phyloP scores from a whole-genome alignment of 2,113 vertebrate species.

The Tonatia bakeri region DNA sequence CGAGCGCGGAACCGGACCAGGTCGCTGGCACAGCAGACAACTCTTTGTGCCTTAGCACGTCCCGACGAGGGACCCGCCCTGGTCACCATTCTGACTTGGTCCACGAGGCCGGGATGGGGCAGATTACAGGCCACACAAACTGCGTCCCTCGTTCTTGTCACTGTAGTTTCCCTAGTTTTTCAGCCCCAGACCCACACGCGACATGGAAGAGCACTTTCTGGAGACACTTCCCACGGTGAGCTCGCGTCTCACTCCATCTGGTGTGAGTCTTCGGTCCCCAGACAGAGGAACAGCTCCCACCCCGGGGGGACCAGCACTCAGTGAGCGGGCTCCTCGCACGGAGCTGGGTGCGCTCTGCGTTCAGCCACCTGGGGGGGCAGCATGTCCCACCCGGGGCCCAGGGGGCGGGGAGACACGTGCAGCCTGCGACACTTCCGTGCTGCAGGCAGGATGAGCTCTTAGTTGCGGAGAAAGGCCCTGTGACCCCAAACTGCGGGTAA shows the following conservation, averaged over 20 bases:
- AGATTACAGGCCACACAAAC: rapidly evolving
- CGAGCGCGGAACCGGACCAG: not conserved
- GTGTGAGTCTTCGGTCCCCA: not conserved
- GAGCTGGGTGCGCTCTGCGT: not conserved
- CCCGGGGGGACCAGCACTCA: rapidly evolving
- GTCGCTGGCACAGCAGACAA: rapidly evolving
- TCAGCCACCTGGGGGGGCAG: not conserved
- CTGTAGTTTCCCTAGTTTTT: not conserved
- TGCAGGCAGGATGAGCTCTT: rapidly evolving
- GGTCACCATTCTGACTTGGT: too few species aligned
- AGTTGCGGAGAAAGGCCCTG: not conserved
- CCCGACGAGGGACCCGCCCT: too few species aligned
- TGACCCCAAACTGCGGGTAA: rapidly evolving
- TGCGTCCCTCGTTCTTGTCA: rapidly evolving
- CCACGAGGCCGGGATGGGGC: not conserved
- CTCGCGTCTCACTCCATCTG: too few species aligned
- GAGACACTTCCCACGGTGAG: rapidly evolving
- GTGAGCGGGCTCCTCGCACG: too few species aligned
- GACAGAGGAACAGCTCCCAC: rapidly evolving
- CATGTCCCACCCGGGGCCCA: not conserved
- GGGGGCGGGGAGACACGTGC: not conserved
- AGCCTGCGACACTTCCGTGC: not conserved
- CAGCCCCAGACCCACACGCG: not conserved
- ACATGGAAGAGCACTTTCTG: not conserved
- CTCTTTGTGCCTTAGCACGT: not conserved